Percentiles rank a stretch among this genome's conserved stretches.
phyloP scores from a whole-genome alignment of 2,113 vertebrate species.

The Hystrix cristata region DNA sequence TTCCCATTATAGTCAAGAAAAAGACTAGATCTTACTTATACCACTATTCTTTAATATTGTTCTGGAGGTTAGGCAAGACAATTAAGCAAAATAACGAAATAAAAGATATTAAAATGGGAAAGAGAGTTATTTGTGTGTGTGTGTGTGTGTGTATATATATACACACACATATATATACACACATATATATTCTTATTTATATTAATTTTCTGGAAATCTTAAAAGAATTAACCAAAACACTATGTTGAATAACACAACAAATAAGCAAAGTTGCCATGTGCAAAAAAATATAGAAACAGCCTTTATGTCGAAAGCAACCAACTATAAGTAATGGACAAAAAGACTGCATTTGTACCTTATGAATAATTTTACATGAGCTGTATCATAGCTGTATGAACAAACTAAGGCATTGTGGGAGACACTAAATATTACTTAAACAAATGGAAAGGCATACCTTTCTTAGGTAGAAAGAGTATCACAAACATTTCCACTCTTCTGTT shows the following conservation, averaged over 20 bases:
- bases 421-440: slow-evolving; percentile 31
- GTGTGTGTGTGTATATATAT: too few species aligned
- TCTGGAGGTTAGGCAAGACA: not conserved
- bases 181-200: not conserved
- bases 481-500: not conserved
- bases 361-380: not conserved
- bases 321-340: not conserved
- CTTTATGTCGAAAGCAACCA: slow-evolving; percentile 15
- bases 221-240: not conserved
- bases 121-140: slow-evolving; percentile 5
- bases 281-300: slow-evolving; percentile 17
- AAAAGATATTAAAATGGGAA: slow-evolving; percentile 25
- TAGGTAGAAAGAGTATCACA: not conserved
- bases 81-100: not conserved
- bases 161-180: not conserved
- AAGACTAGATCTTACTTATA: not conserved
- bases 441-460: not conserved
- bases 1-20: not conserved
- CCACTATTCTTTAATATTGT: slow-evolving; percentile 7
- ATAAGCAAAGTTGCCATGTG: not conserved
- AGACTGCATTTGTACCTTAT: not conserved
- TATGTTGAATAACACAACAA: slow-evolving; percentile 3
- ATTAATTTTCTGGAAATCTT: not conserved
- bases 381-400: not conserved
- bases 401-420: not conserved